Evolutionary conservation across 1,140 invertebrate genomes (phyloP).

Genomic region (Phortica variegata): DNA sequence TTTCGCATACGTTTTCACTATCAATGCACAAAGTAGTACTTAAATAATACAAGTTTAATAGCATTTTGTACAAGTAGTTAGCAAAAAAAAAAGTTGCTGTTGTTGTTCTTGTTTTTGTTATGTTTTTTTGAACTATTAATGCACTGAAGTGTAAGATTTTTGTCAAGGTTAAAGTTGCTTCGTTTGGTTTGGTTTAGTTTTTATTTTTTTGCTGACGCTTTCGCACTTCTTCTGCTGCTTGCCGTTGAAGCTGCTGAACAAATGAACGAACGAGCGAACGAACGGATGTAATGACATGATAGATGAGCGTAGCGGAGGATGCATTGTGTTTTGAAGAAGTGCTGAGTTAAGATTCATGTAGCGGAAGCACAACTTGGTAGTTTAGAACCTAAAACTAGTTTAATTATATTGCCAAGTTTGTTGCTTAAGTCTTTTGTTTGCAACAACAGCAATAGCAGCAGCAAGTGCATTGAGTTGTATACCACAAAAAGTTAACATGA

Average conservation of each 20-base stretch:
- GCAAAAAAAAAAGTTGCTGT: constrained; percentile 15
- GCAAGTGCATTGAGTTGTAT: constrained; percentile 18
- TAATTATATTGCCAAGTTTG: constrained; percentile 47
- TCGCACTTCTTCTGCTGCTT: too few species aligned
- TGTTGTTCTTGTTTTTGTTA: constrained; percentile 14
- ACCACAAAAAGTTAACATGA: constrained; percentile 7
- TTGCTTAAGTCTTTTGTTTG: constrained; percentile 47
- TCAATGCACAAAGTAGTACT: constrained; percentile 52
- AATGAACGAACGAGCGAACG: constrained; percentile 9
- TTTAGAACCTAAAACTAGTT: constrained; percentile 32
- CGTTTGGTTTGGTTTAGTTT: constrained; percentile 5
- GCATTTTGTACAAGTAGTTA: constrained; percentile 41
- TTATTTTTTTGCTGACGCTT: too few species aligned
- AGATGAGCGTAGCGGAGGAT: constrained; percentile 20
- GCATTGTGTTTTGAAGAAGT: too few species aligned
- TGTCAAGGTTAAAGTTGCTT: constrained; percentile 53
- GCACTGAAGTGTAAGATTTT: constrained; percentile 56
- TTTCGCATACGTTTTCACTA: constrained; percentile 33
- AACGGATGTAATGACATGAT: constrained; percentile 52
- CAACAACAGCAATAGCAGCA: too few species aligned
- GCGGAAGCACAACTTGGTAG: too few species aligned
- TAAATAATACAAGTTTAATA: constrained; percentile 56
- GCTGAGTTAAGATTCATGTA: too few species aligned
- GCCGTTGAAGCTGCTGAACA: too few species aligned
- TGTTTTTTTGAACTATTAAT: constrained; percentile 50